A percentile compares a stretch with the other conserved stretches of the same genome.
Evolutionary conservation across 2,888 invertebrate species (phyloP).

Genomic region (Tachina grossa): DNA sequence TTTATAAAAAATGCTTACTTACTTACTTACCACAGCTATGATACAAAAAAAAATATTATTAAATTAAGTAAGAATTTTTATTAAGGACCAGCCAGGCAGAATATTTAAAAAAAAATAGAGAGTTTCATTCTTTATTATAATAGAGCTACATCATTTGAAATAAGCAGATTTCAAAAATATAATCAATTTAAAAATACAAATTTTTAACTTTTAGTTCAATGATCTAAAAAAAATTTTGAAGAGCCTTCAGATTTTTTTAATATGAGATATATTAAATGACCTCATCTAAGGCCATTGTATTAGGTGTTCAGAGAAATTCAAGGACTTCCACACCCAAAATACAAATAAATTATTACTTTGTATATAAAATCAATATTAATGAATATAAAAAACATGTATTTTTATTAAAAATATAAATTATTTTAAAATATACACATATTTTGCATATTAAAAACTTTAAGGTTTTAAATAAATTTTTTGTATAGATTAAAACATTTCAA

Average conservation of each 20-base stretch:
- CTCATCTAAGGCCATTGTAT: constrained; percentile 66
- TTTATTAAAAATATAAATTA: constrained; percentile 4
- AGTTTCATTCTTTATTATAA: constrained; percentile 53
- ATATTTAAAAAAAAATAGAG: constrained; percentile 47
- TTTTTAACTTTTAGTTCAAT: constrained; percentile 45
- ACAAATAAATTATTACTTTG: not conserved
- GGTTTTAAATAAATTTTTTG: constrained; percentile 19
- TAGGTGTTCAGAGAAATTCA: constrained; percentile 63
- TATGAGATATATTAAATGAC: constrained; percentile 45
- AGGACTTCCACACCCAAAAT: constrained; percentile 49
- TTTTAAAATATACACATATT: constrained; percentile 20
- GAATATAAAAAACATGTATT: constrained; percentile 9
- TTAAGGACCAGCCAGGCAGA: not conserved
- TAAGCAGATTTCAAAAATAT: not conserved
- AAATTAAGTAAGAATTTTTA: constrained; percentile 1
- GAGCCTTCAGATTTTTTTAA: constrained; percentile 23
- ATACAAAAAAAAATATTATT: not conserved
- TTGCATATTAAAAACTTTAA: not conserved
- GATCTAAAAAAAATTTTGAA: constrained; percentile 24
- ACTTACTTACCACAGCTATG: no score
- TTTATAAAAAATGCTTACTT: constrained; percentile 15
- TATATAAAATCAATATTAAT: not conserved
- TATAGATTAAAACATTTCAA: constrained; percentile 1
- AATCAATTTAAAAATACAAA: not conserved
- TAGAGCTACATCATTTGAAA: constrained; percentile 39